Conservation (phyloP, 2,113 vertebrate species). For the Oryzias celebensis region DNA sequence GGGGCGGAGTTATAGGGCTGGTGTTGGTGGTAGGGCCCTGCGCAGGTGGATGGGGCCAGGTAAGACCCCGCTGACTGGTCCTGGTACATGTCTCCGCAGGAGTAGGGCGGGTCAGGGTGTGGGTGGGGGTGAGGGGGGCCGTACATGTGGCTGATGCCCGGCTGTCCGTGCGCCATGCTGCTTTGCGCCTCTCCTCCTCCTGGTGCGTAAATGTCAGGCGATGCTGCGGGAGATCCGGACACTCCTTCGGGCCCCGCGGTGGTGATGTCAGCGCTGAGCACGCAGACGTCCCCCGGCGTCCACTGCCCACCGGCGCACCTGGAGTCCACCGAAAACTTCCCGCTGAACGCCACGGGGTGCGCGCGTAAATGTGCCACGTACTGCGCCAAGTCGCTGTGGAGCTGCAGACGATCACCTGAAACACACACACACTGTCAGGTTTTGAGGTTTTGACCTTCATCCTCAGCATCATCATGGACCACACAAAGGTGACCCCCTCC, state of each 20-base stretch:
- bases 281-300: conserved; percentile 84
- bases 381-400: conserved; percentile 67
- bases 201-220: conserved; percentile 68
- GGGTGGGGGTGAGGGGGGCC: conserved; percentile 78
- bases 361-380: conserved; percentile 74
- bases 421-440: neutral
- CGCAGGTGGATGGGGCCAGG: conserved; percentile 80
- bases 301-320: conserved; percentile 79
- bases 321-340: conserved; percentile 88
- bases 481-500: neutral
- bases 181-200: conserved; percentile 61
- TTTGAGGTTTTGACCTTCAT: neutral
- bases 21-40: conserved; percentile 79
- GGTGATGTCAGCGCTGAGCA: conserved; percentile 84
- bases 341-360: conserved; percentile 87
- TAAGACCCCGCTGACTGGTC: conserved; percentile 80
- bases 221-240: conserved; percentile 67
- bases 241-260: conserved; percentile 73
- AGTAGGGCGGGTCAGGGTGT: conserved; percentile 75
- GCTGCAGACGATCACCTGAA: conserved; percentile 51
- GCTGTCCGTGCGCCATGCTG: conserved; percentile 83
- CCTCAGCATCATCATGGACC: neutral
- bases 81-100: conserved; percentile 86
- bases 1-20: conserved; percentile 82
- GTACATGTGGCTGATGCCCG: conserved; percentile 89